Base-by-base conservation (phyloP, 1,140 invertebrate genomes). In the Homarus americanus region DNA sequence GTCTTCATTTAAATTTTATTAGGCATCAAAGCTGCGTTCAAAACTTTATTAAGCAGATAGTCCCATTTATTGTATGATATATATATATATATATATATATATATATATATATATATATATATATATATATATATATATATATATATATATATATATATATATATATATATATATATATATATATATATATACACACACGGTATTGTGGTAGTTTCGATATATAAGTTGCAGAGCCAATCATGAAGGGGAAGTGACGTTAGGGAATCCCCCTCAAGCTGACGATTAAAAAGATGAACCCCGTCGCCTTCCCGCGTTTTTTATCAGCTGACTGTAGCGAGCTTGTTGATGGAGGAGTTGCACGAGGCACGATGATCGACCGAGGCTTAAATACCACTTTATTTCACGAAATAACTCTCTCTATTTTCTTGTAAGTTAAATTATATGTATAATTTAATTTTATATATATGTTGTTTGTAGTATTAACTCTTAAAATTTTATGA, bases 201-300 rank as follows among this genome's bases (percentile, higher is more conserved):
- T 49, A 17, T 17, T 49, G 44, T 36, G 36, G 15, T 12, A 20
- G 36, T 34, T 10, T 73, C 72, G 15, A 36, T 34, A 38, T 38
- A 73, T 73, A 10, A 73, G 32, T 38, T 73, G 36, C 4, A 32
- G 36, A 76, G 44, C 12, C 83, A 85, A 85, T 85, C 83, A 85
- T 66, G 83, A n/a, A 34, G 32, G 66, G 41, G 40, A 53, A 63
- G 73, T 49, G 73, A 58, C 66, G 28, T 40, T 7, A n/a, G n/a
- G 24, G 69, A 72, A 44, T 69, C 73, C 36, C 84, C 84, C 49
- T 78, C 66, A 53, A 87, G 84, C 84, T 53, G 32, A 24, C 84
- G 84, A 87, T 87, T 87, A 87, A 87, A 87, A 87, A 87, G 84
- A 87, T 87, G 84, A 87, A 87, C 84, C 84, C 84, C 84, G 84